These are phyloP conservation scores for Drosophila miranda DNA, from an alignment of 1,140 invertebrate genomes.

Conservation along the genomic window DNA sequence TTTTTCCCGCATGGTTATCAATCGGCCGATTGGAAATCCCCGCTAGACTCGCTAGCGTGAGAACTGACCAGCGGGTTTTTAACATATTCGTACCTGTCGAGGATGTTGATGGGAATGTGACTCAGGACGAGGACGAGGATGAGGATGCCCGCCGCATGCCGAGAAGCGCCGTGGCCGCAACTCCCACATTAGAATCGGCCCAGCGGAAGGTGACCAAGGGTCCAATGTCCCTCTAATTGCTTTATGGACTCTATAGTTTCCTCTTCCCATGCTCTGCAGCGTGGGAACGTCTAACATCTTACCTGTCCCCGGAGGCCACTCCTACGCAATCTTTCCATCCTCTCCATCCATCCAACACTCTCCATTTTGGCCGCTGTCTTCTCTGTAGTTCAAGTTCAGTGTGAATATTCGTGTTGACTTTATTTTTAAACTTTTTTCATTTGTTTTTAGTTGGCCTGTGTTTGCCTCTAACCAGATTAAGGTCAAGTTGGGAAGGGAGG, in stretches of 20 bases:
- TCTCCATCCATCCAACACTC: constrained; percentile 4
- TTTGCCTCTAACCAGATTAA: constrained; percentile 71
- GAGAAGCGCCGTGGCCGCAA: constrained; percentile 57
- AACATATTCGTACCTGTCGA: constrained; percentile 50
- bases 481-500: constrained; percentile 53
- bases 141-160: constrained; percentile 12
- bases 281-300: constrained; percentile 56
- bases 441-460: constrained; percentile 43
- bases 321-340: constrained; percentile 11
- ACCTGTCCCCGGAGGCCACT: constrained; percentile 38
- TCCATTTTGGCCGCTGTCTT: not conserved
- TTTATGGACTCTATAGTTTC: constrained; percentile 55
- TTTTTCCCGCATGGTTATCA: constrained; percentile 70
- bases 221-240: constrained; percentile 69
- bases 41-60: constrained; percentile 54
- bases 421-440: constrained; percentile 70
- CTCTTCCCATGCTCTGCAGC: constrained; percentile 27
- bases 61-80: constrained; percentile 44
- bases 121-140: not conserved
- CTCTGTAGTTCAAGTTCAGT: constrained; percentile 64
- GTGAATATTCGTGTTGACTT: constrained; percentile 46
- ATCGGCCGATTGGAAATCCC: constrained; percentile 66
- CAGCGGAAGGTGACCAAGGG: constrained; percentile 38
- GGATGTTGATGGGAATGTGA: constrained; percentile 17
- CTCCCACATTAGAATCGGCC: constrained; percentile 68